Base-by-base conservation (phyloP, 2,888 invertebrate species). In the Helobdella robusta region DNA sequence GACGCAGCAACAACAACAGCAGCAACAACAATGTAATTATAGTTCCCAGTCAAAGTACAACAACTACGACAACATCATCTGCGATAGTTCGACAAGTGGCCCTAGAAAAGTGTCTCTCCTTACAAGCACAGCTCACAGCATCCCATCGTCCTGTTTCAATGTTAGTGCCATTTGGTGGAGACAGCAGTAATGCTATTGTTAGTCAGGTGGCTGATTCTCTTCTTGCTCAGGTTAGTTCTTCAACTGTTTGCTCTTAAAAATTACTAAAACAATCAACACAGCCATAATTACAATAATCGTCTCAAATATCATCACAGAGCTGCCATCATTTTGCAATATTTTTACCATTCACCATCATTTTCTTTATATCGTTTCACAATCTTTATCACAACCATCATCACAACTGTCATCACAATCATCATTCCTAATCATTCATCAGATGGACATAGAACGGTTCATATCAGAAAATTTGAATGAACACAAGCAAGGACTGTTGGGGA, bases 401-500 rank as follows among this genome's bases (percentile, higher is more conserved):
- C n/a, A n/a, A n/a, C n/a, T n/a, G n/a, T n/a, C n/a, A n/a, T n/a
- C n/a, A n/a, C n/a, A n/a, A n/a, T n/a, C n/a, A n/a, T n/a, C n/a
- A n/a, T n/a, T n/a, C n/a, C n/a, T n/a, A n/a, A 5, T 32, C 54
- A 50, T 25, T 4, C 18, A 15, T 18, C 62, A 66, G 68, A 67
- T 68, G 66, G 67, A 68, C 40, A 66, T 74, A 90, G 92, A 93
- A 80, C 91, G 91, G 79, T 92, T 92, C 80, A 91, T 92, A 56
- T 89, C 90, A 74, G 91, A 92, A 78, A 90, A 93, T 83, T 84
- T 94, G 66, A 93, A 93, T 81, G 84, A 91, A 71, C 91, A 91
- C 77, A 87, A 85, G 69, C 88, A 88, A 76, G 88, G 88, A 30
- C 74, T 83, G 23, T 88, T 89, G 75, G 88, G 76, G 84, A 88